These are phyloP conservation scores for Shinisaurus crocodilurus DNA, from an alignment of 2,113 vertebrate species.

Conservation along the genomic window DNA sequence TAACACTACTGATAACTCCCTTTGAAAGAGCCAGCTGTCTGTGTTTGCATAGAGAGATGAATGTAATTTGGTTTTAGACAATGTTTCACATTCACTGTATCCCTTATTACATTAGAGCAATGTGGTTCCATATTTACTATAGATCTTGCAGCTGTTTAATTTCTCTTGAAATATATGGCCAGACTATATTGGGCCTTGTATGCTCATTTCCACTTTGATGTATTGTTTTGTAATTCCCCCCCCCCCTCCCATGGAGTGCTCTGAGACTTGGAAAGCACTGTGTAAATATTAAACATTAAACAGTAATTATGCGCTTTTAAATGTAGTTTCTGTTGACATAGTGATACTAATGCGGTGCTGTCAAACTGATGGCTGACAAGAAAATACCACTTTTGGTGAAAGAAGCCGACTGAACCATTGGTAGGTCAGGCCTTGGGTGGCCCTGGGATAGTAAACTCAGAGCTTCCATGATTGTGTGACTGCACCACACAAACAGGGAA, in stretches of 20 bases:
- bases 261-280: constrained; percentile 51
- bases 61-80: constrained; percentile 34
- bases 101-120: constrained; percentile 13
- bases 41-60: constrained; percentile 16
- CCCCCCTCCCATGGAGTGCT: constrained; percentile 1
- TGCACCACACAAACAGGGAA: background rate
- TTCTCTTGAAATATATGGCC: background rate
- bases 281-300: constrained; percentile 58
- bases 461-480: background rate
- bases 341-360: constrained; percentile 12
- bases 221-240: constrained; percentile 40
- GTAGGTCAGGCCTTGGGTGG: background rate
- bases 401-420: background rate
- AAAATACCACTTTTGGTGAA: constrained; percentile 39
- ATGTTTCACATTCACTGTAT: constrained; percentile 41
- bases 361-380: constrained; percentile 39
- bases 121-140: constrained; percentile 11
- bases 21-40: constrained; percentile 44
- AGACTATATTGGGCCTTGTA: constrained; percentile 16
- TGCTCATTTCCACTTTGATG: constrained; percentile 10
- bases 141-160: constrained; percentile 28
- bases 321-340: constrained; percentile 47
- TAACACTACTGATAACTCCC: background rate
- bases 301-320: constrained; percentile 60
- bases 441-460: background rate